phyloP scores from a whole-genome alignment of 1,140 invertebrate genomes.

The Brachionus paranguensis region DNA sequence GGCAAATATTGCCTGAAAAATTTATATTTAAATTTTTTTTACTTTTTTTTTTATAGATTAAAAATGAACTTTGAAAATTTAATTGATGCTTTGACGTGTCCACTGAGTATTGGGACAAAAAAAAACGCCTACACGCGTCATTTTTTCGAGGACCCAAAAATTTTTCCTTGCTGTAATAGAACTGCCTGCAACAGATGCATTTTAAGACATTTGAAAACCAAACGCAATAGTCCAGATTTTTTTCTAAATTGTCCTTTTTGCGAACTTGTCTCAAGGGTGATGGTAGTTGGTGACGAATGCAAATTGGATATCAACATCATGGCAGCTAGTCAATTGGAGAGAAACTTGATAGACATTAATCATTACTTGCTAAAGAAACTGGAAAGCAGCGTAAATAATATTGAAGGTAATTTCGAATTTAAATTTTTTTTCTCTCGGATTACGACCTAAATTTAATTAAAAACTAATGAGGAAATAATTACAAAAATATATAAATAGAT shows the following conservation, averaged over 20 bases:
- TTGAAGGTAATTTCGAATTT: not conserved
- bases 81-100: conserved; percentile 1
- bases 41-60: not conserved
- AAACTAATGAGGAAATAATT: not conserved
- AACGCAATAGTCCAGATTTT: not conserved
- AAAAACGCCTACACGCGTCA: not conserved
- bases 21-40: not conserved
- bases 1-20: not conserved
- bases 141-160: conserved; percentile 10
- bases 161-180: not conserved
- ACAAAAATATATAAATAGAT: not conserved
- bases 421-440: not conserved
- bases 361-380: not conserved
- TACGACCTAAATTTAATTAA: not conserved
- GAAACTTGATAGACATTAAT: not conserved
- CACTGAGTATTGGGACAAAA: not conserved
- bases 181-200: not conserved
- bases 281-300: not conserved
- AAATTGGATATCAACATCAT: not conserved
- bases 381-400: conserved; percentile 5
- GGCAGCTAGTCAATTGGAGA: not conserved
- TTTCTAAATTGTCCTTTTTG: not conserved
- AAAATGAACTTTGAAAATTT: conserved; percentile 14
- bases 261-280: not conserved
- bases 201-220: not conserved